These are phyloP conservation scores for Gobio occitaniae DNA, from an alignment of 2,797 vertebrate species.

Conservation along the genomic window DNA sequence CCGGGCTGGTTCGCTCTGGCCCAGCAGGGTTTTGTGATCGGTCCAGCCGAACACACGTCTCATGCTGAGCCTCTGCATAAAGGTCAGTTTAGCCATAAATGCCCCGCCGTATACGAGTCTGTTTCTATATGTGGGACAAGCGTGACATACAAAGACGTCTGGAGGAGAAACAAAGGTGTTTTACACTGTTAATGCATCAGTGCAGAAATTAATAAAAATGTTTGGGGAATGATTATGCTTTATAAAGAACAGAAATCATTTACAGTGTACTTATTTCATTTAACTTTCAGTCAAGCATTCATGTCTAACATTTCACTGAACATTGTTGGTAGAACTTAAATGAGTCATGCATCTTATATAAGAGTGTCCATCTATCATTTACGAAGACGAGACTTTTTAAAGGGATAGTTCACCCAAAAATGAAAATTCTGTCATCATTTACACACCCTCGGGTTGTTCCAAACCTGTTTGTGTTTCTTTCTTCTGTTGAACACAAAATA, in stretches of 20 bases:
- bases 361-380: too few species aligned
- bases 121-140: neutral
- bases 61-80: neutral
- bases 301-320: neutral
- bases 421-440: too few species aligned
- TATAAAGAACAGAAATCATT: too few species aligned
- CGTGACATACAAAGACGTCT: neutral
- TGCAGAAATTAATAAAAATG: neutral
- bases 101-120: neutral
- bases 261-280: neutral
- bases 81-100: neutral
- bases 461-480: too few species aligned
- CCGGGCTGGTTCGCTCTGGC: constrained; percentile 55
- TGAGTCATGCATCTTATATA: neutral
- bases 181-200: neutral
- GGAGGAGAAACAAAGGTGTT: neutral
- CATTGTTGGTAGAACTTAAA: neutral
- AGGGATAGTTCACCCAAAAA: too few species aligned
- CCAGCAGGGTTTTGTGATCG: constrained; percentile 41
- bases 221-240: neutral
- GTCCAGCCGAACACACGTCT: constrained; percentile 12
- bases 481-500: too few species aligned
- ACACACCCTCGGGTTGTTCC: too few species aligned
- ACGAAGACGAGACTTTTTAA: too few species aligned
- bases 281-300: neutral